A percentile compares a stretch with the other conserved stretches of the same genome.
Conservation (phyloP, 2,113 vertebrate species). For the Lipophrys pholis region DNA sequence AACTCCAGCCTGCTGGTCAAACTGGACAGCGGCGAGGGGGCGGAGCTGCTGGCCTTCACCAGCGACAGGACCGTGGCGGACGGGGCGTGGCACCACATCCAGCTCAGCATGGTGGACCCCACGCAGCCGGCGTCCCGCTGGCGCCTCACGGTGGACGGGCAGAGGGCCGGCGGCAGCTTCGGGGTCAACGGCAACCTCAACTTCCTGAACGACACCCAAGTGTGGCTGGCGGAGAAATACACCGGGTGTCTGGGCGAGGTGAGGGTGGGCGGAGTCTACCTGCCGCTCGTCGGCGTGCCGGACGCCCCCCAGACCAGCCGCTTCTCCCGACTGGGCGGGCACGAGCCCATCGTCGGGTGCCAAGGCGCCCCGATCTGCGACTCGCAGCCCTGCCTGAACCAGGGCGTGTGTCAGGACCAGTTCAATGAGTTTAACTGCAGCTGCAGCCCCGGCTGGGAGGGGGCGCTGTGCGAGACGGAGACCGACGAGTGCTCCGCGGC, state of each 20-base stretch:
- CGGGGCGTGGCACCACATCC: constrained; percentile 89
- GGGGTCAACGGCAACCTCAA: constrained; percentile 80
- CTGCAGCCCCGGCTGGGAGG: constrained; percentile 88
- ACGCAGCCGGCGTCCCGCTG: constrained; percentile 77
- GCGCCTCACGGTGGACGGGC: constrained; percentile 84
- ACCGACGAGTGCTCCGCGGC: constrained; percentile 85
- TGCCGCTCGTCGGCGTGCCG: constrained; percentile 81
- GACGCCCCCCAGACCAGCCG: constrained; percentile 76
- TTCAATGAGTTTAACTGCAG: constrained; percentile 88
- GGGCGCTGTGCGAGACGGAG: constrained; percentile 83
- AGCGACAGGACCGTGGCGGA: constrained; percentile 81
- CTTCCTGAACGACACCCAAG: constrained; percentile 83
- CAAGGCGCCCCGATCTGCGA: constrained; percentile 82
- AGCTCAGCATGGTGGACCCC: constrained; percentile 82
- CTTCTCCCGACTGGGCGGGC: constrained; percentile 75
- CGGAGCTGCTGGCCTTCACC: constrained; percentile 81
- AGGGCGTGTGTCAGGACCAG: constrained; percentile 87
- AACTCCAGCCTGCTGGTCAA: constrained; percentile 86
- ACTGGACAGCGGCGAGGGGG: constrained; percentile 81
- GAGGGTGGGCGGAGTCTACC: constrained; percentile 87
- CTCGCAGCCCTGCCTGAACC: constrained; percentile 86
- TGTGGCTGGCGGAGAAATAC: constrained; percentile 89
- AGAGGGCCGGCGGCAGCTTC: constrained; percentile 67
- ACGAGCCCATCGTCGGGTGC: constrained; percentile 83
- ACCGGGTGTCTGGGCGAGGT: constrained; percentile 91